Conservation (phyloP, 2,797 vertebrate genomes). For the Diglossa cyanea region DNA sequence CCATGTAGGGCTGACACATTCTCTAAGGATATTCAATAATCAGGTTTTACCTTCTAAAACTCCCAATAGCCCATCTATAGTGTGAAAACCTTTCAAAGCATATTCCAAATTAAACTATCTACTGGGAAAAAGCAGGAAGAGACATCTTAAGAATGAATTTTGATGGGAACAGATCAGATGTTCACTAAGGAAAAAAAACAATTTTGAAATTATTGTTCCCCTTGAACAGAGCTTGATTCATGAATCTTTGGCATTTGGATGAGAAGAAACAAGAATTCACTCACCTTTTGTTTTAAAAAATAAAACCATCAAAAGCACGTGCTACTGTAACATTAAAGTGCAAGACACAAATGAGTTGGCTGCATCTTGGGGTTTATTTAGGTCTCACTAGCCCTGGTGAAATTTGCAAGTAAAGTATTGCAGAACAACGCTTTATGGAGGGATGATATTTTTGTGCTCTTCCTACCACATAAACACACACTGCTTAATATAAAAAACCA, state of each 20-base stretch:
- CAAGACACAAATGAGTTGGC: background rate
- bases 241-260: background rate
- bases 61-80: background rate
- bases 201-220: background rate
- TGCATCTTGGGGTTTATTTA: background rate
- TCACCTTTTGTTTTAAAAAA: background rate
- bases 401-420: background rate
- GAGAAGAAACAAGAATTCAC: background rate
- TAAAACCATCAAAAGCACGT: background rate
- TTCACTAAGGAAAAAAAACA: background rate
- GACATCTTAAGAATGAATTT: background rate
- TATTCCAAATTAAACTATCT: background rate
- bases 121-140: background rate
- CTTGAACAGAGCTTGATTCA: background rate
- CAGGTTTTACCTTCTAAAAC: background rate
- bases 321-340: background rate
- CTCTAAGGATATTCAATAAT: background rate
- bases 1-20: background rate
- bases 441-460: background rate
- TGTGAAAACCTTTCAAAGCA: constrained; percentile 2
- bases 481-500: background rate
- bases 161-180: background rate
- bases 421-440: background rate
- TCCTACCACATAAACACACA: background rate
- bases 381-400: background rate